Evolutionary conservation across 2,113 vertebrate genomes (phyloP), one percentile per base, ranked within the genome.

Genomic region (Lates calcarifer): DNA sequence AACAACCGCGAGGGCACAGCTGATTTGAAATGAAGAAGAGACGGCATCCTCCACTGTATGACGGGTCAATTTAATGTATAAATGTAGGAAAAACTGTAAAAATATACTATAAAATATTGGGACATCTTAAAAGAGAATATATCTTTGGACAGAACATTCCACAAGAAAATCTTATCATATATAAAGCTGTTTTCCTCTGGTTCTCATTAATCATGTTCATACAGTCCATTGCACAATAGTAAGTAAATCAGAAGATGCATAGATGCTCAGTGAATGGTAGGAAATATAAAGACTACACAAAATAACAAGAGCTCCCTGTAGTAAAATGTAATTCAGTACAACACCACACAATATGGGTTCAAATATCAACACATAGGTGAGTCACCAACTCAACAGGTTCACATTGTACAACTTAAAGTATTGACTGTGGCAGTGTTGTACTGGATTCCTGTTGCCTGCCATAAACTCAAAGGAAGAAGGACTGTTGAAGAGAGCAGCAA

Each of bases 1-100:
- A 83, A 86, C 60, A 90, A 73, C 79, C 79, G 33, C 6, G 3
- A 62, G 58, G 35, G 22, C 24, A 39, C 10, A 12, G 22, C 15
- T 41, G 41, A 77, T 77, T 69, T 77, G 37, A 82, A 60, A 39
- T 53, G 24, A 53, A 45, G 24, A 66, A 33, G 78, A 57, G 49
- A 37, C 20, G 15, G 13, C 14, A 43, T 56, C 62, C 28, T 56
- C 5, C 12, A 66, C 28, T 51, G 51, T 22, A 5, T 71, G 55
- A 71, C 49, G 24, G 9, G 37, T 80, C 51, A 57, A 28, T 83
- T 78, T 47, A 39, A 15, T 51, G 3, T 13, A 53, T 51, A 14
- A 65, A 62, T 63, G 6, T n/a, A 18, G 13, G 26, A 3, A 45
- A 35, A 47, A 20, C 6, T 62, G 13, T 41, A 15, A 39, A n/a